Base-by-base conservation (phyloP, 1,140 invertebrate genomes). In the Bilobella aurantiaca region DNA sequence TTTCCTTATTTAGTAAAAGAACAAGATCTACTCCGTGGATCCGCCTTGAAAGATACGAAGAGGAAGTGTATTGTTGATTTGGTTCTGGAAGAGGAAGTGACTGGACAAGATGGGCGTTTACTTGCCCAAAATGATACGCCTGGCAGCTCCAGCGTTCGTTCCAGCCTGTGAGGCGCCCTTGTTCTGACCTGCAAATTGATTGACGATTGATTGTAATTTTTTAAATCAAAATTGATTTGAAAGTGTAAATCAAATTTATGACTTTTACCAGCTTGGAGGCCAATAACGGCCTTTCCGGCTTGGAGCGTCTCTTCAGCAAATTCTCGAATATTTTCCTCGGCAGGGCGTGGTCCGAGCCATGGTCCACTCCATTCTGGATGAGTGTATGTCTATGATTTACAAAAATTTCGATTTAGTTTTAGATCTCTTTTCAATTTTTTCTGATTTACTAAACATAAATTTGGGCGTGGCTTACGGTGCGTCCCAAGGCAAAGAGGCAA, bases 151-250 rank as follows among this genome's bases (percentile, higher is more conserved):
- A 66, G 96, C 88, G 79, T 86, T 96, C 74, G 91, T 86, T 21
- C 94, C 94, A 0, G 88, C 84, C 75, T 93, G 91, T 0, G 86
- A 86, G 3, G 91, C 91, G 42, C 92, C 86, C 72, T 92, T 91
- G 81, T 96, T 96, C 42, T 42, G 59, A 23, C 94, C 93, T 60
- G 91, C 91, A 78, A 96, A 93, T 0, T 96, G 83, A 67, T 91
- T n/a, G n/a, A n/a, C n/a, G n/a, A n/a, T n/a, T n/a, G n/a, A n/a
- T n/a, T n/a, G n/a, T n/a, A n/a, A n/a, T n/a, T n/a, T n/a, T n/a
- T n/a, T n/a, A n/a, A n/a, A n/a, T n/a, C n/a, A n/a, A n/a, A n/a
- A n/a, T n/a, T n/a, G n/a, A n/a, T n/a, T n/a, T n/a, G n/a, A n/a
- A n/a, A n/a, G n/a, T n/a, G n/a, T n/a, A n/a, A n/a, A n/a, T n/a